Conservation (phyloP, 2,888 invertebrate species). For the Eupeodes luniger region DNA sequence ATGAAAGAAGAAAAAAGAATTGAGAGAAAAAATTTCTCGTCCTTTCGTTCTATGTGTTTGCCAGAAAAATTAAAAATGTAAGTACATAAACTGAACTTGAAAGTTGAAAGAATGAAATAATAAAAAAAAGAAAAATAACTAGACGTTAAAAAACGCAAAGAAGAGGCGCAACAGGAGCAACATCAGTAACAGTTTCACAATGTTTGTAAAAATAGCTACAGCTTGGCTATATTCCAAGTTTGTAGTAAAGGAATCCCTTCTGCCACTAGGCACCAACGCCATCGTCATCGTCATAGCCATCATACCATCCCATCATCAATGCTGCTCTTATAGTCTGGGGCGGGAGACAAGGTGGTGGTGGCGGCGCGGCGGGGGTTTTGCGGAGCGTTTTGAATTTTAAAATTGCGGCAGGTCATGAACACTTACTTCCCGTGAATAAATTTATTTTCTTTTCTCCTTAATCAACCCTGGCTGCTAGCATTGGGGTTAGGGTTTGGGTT, state of each 20-base stretch:
- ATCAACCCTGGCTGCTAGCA: constrained; percentile 27
- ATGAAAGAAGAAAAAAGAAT: constrained; percentile 41
- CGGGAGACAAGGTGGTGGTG: background rate
- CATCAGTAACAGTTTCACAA: constrained; percentile 66
- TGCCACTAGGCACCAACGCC: constrained; percentile 40
- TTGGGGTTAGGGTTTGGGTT: constrained; percentile 18
- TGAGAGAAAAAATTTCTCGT: constrained; percentile 43
- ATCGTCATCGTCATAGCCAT: background rate
- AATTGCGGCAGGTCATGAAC: constrained; percentile 76
- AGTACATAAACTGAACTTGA: constrained; percentile 76
- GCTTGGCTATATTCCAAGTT: constrained; percentile 71
- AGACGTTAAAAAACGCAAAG: constrained; percentile 46
- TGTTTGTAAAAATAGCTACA: constrained; percentile 70
- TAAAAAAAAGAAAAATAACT: constrained; percentile 44
- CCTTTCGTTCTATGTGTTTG: constrained; percentile 69
- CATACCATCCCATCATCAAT: constrained; percentile 10
- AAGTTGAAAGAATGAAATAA: constrained; percentile 74
- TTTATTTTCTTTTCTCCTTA: constrained; percentile 69
- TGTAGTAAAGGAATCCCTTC: constrained; percentile 33
- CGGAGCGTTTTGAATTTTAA: constrained; percentile 72
- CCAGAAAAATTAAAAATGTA: constrained; percentile 75
- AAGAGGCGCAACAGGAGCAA: constrained; percentile 73
- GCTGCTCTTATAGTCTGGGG: constrained; percentile 8
- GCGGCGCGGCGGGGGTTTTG: constrained; percentile 3
- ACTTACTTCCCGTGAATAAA: constrained; percentile 76